These are phyloP conservation scores for Aphelocoma californica DNA, from an alignment of 2,797 vertebrate genomes.

Conservation along the genomic window DNA sequence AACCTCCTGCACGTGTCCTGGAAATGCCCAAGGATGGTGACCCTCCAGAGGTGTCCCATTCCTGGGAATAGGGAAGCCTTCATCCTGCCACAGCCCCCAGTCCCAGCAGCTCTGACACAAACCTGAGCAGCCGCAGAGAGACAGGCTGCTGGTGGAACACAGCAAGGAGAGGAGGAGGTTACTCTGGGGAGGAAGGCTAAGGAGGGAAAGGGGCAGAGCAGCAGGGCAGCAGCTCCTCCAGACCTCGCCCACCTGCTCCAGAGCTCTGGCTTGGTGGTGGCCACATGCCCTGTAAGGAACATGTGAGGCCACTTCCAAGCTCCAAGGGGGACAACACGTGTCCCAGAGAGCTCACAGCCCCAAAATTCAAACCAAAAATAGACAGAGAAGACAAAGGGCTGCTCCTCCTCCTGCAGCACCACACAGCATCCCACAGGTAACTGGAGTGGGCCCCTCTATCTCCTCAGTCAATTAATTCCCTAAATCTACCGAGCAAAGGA, in stretches of 20 bases:
- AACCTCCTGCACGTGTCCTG: not conserved
- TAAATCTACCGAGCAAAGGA: rapidly evolving
- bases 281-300: rapidly evolving
- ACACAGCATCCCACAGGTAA: rapidly evolving
- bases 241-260: not conserved
- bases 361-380: not conserved
- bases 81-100: not conserved
- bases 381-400: not conserved
- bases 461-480: not conserved
- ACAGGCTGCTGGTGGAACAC: not conserved
- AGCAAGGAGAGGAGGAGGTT: not conserved
- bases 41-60: not conserved
- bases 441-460: not conserved
- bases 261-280: not conserved
- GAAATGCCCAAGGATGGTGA: not conserved
- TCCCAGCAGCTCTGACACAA: not conserved
- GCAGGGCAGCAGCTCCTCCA: not conserved
- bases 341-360: not conserved
- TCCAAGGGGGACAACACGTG: rapidly evolving
- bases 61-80: not conserved
- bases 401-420: not conserved
- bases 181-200: not conserved
- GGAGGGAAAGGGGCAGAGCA: not conserved
- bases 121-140: rapidly evolving
- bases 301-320: rapidly evolving